Evolutionary conservation across 2,113 vertebrate species (phyloP).

Genomic region (Albula goreensis): DNA sequence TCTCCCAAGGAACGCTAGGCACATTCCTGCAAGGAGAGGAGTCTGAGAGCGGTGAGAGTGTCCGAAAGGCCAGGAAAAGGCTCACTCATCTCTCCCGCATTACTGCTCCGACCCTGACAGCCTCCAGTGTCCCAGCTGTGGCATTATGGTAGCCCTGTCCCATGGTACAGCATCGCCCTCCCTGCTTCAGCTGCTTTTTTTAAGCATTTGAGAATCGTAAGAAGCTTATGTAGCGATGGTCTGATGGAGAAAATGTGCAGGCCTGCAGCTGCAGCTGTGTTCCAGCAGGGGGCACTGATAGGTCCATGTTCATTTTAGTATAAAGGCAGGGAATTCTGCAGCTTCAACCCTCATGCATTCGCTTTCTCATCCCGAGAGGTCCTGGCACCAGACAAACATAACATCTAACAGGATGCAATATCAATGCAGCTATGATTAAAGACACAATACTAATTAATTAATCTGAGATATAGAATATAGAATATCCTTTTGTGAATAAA

Average conservation of each 20-base stretch:
- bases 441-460: no score
- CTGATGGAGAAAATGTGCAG: neutral
- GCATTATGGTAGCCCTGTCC: neutral
- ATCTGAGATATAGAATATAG: no score
- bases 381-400: neutral
- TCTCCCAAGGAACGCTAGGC: conserved; percentile 54
- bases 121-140: neutral
- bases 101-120: neutral
- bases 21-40: conserved; percentile 65
- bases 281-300: conserved; percentile 22
- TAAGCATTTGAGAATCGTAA: neutral
- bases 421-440: neutral
- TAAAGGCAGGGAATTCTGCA: neutral
- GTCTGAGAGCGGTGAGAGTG: conserved; percentile 45
- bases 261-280: neutral
- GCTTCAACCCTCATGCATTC: neutral
- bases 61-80: conserved; percentile 57
- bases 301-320: neutral
- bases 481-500: no score
- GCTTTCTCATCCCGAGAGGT: neutral
- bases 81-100: neutral
- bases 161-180: neutral
- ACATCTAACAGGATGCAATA: neutral
- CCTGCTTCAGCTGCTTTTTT: neutral
- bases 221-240: neutral